phyloP scores from a whole-genome alignment of 1,140 invertebrate species.

The Dendroctonus valens region DNA sequence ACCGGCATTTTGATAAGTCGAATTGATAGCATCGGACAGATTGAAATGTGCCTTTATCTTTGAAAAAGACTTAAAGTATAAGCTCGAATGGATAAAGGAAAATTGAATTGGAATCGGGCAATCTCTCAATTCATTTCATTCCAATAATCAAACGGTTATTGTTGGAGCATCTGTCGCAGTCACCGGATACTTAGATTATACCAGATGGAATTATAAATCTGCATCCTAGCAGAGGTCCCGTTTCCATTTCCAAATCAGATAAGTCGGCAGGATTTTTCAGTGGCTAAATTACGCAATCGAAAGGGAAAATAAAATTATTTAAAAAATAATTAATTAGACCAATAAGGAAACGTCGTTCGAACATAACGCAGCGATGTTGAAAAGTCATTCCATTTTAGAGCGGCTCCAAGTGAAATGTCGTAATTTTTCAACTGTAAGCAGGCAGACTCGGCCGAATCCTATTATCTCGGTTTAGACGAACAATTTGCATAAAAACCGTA shows the following conservation, averaged over 20 bases:
- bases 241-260: no score
- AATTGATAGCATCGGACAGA: conserved; percentile 19
- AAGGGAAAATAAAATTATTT: no score
- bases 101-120: conserved; percentile 20
- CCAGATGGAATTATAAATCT: no score
- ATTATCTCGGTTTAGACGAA: conserved; percentile 6
- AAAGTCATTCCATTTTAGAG: conserved; percentile 1
- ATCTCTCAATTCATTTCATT: conserved; percentile 20
- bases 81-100: conserved; percentile 15
- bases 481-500: conserved; percentile 9
- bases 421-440: conserved; percentile 13
- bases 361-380: no score
- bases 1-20: conserved; percentile 10
- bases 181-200: no score
- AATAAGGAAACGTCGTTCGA: no score
- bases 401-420: conserved; percentile 1
- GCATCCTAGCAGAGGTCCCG: no score
- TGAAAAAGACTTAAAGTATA: conserved; percentile 16
- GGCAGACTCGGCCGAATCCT: conserved; percentile 3
- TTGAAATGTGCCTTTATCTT: conserved; percentile 20
- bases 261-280: no score
- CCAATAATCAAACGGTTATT: conserved; percentile 13
- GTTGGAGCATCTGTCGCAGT: not conserved
- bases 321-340: no score
- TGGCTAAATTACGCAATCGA: no score